Conservation (phyloP, 2,113 vertebrate genomes). For the Pseudolaguvia tuberculata region DNA sequence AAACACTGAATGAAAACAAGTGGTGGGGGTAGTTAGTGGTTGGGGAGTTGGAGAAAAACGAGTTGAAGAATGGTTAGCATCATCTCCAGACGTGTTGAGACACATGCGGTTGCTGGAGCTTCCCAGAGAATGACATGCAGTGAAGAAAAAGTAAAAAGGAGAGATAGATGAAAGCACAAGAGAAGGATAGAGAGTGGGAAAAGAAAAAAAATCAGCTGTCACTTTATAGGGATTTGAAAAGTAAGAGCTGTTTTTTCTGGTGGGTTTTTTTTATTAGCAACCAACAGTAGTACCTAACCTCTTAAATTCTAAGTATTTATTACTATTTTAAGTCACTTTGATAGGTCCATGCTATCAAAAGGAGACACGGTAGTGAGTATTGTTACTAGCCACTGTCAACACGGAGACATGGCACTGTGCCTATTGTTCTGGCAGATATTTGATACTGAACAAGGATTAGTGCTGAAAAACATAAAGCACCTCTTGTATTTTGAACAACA, state of each 20-base stretch:
- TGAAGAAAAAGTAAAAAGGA: conserved; percentile 31
- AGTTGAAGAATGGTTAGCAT: conserved; percentile 45
- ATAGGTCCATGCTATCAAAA: conserved; percentile 25
- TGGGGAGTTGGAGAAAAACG: conserved; percentile 22
- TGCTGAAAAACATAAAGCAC: conserved; percentile 37
- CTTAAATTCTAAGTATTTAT: conserved; percentile 22
- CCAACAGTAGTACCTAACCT: background rate
- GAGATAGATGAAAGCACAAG: conserved; percentile 29
- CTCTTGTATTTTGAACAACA: conserved; percentile 41
- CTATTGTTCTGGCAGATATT: conserved; percentile 40
- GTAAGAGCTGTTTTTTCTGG: conserved; percentile 14
- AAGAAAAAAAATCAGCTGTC: conserved; percentile 31
- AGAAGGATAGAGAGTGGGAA: conserved; percentile 25
- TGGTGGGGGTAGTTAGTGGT: background rate
- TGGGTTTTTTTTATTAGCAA: conserved; percentile 31
- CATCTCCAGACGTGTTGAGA: conserved; percentile 60
- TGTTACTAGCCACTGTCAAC: conserved; percentile 43
- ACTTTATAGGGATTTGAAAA: conserved; percentile 37
- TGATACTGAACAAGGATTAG: conserved; percentile 44
- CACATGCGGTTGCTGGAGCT: conserved; percentile 55
- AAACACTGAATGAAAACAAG: conserved; percentile 21
- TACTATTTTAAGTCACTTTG: conserved; percentile 3
- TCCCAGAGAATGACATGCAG: conserved; percentile 46
- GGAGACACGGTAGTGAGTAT: conserved; percentile 18
- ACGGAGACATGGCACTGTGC: conserved; percentile 38